Base-by-base conservation (phyloP, 2,797 vertebrate species). In the Amniataba percoides region DNA sequence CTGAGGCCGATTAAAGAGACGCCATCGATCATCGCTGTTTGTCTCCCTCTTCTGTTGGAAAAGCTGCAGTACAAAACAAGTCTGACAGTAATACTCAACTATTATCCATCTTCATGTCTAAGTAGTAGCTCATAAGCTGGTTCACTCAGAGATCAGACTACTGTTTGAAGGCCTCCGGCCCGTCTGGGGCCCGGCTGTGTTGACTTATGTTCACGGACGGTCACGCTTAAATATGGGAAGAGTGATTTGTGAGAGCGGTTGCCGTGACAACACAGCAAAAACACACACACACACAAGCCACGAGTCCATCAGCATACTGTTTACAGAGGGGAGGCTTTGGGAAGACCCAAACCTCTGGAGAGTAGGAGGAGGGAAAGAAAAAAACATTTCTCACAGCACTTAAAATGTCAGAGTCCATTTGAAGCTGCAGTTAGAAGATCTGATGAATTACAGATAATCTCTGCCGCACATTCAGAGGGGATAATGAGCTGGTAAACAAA, bases 41-140 rank as follows among this genome's bases (percentile, higher is more conserved):
- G 93, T 89, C 94, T 89, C 95, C 94, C 91, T 89, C 94, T 93
- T 39, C 84, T 92, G 94, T 70, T 60, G 13, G 52, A 43, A 16
- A 21, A 25, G 71, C 43, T 4, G n/a, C 34, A 56, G 55, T 60
- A 14, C 83, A 81, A 14, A 40, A 55, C 45, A 36, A 6, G 15
- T 18, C 59, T 43, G 42, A 56, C 11, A 4, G 0, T 13, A 1
- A 18, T 15, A 9, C 19, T 65, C n/a, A 0, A 12, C 51, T 46
- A 45, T 16, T 42, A 70, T 39, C 52, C 16, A 13, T 16, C 69
- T 78, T 12, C 45, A 67, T 5, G 25, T 68, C 7, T 34, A 65
- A 77, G 61, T 6, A 48, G 76, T 7, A 74, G 70, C 67, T 39
- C 49, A 39, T 19, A 48, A 8, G 27, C 18, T 5, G 31, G 57